Base-by-base conservation (phyloP, 2,113 vertebrate genomes). In the Fulica atra region DNA sequence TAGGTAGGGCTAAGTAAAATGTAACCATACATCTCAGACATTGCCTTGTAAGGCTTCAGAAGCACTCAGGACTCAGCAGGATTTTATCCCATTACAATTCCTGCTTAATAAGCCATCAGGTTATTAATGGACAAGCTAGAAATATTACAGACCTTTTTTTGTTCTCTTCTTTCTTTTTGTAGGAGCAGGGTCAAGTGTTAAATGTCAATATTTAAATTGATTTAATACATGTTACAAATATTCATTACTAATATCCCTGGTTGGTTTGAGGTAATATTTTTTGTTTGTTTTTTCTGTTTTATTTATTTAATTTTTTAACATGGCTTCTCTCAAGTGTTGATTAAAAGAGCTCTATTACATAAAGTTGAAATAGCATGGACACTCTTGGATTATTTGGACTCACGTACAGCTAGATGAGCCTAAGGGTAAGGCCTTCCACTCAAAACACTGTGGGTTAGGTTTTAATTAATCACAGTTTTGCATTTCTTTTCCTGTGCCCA, bases 161-260 rank as follows among this genome's bases (percentile, higher is more conserved):
- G 33, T 29, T 4, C 28, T 9, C n/a, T 26, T 6, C 29, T 68
- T 23, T 3, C 3, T 51, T 61, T 91, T 48, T 38, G 8, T 4
- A 6, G 17, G 10, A 69, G 6, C 3, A 15, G 24, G 11, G 5
- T 2, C 56, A 66, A 85, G 19, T 1, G 0, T 72, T 76, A 48
- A 65, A 72, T 28, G 9, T 36, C 69, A 6, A 40, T 56, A 59
- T 48, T 82, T 87, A 15, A 59, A 40, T 44, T 65, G 11, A 38
- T 61, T 44, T 74, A 59, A 46, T 48, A 29, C 12, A 79, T 80
- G 17, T 51, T 70, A 46, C 14, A 73, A 40, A 7, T 56, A 70
- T 6, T 38, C 4, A 31, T 11, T 53, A 81, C 26, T 31, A 35
- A 65, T 42, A 66, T 36, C 2, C 4, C 17, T 56, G 38, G 8